Base-by-base conservation (phyloP, 2,113 vertebrate genomes). In the Peromyscus maniculatus region DNA sequence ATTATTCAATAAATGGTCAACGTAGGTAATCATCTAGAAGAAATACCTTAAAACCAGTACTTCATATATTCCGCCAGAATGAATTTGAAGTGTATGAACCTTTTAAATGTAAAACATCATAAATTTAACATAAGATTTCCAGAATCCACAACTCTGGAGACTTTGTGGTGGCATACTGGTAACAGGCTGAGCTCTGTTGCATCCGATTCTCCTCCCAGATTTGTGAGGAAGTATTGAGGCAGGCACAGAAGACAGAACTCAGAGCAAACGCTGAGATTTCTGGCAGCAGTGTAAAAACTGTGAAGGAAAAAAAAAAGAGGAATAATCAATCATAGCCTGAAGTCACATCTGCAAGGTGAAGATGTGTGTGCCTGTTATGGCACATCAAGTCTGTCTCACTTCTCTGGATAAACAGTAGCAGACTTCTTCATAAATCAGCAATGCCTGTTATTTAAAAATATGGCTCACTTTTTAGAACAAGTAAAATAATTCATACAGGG, bases 131-230 rank as follows among this genome's bases (percentile, higher is more conserved):
- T 67, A 59, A 88, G 28, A 80, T 71, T 88, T 62, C 39, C 67
- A 94, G 17, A 24, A 43, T 52, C 12, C n/a, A 72, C n/a, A 72
- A 28, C 19, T 86, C 3, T 22, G 1, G 79, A 43, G 80, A 95
- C 15, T 97, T 97, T 93, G 99, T 99, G 98, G 99, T 99, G 80
- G 98, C 98, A 0, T 99, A 99, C 12, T 99, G 99, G 99, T 98
- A 99, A 97, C 99, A 99, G 82, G 98, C 99, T 17, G 99, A 98
- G 72, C 97, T 67, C 86, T 99, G 99, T 95, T 99, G 99, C 98
- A 99, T 99, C 96, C 98, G 98, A 15, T 99, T 98, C 95, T 99
- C 98, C 95, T 99, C 99, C 4, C 98, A 99, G 83, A 99, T 99
- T 98, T 99, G 99, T 52, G 99, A 99, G 2, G 98, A 91, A 91